These are phyloP conservation scores for Conus canariensis DNA, from an alignment of 2,888 invertebrate species.

Conservation along the genomic window DNA sequence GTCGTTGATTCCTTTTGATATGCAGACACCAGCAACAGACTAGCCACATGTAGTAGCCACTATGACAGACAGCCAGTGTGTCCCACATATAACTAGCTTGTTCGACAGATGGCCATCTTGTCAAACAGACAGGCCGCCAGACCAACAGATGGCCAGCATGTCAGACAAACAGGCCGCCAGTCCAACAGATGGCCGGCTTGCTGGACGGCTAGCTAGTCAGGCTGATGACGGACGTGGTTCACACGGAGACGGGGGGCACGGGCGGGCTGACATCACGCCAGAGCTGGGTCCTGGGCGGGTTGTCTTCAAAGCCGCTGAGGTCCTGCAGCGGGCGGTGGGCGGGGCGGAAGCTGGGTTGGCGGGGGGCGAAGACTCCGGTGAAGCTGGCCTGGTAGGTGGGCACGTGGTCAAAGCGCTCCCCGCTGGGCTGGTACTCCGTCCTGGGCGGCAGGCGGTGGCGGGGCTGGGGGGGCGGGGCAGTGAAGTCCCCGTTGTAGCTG, in stretches of 20 bases:
- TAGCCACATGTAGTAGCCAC: too few relatives aligned
- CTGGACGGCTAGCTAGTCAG: too few relatives aligned
- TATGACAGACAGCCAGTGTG: too few relatives aligned
- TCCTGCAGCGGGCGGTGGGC: slow-evolving; percentile 57
- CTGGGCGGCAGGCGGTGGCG: slow-evolving; percentile 57
- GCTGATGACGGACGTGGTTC: background rate
- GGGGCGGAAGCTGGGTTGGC: slow-evolving; percentile 63
- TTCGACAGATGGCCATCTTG: too few relatives aligned
- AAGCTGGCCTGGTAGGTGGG: slow-evolving; percentile 72
- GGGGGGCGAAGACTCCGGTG: slow-evolving; percentile 59
- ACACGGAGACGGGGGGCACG: slow-evolving; percentile 34
- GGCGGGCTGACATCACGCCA: slow-evolving; percentile 36
- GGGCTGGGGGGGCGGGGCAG: slow-evolving; percentile 62
- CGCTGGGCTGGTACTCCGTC: slow-evolving; percentile 65
- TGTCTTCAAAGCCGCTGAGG: slow-evolving; percentile 69
- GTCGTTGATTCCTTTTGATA: too few relatives aligned
- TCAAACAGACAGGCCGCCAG: too few relatives aligned
- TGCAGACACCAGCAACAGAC: too few relatives aligned
- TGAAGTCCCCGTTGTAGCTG: slow-evolving; percentile 74
- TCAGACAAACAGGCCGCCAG: too few relatives aligned
- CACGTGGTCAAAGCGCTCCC: slow-evolving; percentile 70
- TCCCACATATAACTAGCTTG: too few relatives aligned
- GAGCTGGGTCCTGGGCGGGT: slow-evolving; percentile 65
- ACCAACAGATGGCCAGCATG: too few relatives aligned
- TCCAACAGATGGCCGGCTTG: too few relatives aligned